Conservation (phyloP, 2,888 invertebrate genomes). For the Tigriopus californicus region DNA sequence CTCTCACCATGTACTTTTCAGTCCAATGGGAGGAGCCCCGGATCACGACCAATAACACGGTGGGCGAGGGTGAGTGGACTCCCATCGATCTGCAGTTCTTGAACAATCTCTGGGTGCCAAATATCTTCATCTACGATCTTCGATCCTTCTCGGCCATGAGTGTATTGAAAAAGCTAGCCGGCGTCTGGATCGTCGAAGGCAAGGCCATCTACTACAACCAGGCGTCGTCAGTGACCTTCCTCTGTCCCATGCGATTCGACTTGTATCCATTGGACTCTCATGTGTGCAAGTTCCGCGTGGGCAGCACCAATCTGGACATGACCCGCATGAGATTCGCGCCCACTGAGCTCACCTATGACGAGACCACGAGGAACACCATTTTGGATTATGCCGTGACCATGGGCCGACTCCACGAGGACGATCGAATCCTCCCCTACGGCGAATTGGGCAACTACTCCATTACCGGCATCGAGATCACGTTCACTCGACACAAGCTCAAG, state of each 20-base stretch:
- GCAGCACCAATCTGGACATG: slow-evolving; percentile 12
- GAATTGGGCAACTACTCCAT: slow-evolving; percentile 9
- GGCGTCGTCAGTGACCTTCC: slow-evolving; percentile 6
- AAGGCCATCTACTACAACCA: slow-evolving; percentile 14
- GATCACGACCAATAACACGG: slow-evolving; percentile 5
- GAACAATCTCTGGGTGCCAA: slow-evolving; percentile 14
- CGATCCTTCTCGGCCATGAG: slow-evolving; percentile 3
- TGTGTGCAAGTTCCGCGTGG: slow-evolving; percentile 14
- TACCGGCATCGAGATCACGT: slow-evolving; percentile 10
- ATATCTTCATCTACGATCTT: slow-evolving; percentile 15
- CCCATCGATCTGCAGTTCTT: slow-evolving; percentile 10
- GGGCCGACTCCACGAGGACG: neutral
- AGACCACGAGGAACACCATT: slow-evolving; percentile 8
- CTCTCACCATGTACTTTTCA: slow-evolving; percentile 15
- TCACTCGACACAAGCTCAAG: slow-evolving; percentile 11
- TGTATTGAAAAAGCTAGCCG: slow-evolving; percentile 14
- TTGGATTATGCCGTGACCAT: slow-evolving; percentile 10
- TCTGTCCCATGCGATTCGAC: slow-evolving; percentile 15
- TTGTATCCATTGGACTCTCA: slow-evolving; percentile 10
- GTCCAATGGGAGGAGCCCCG: slow-evolving; percentile 13
- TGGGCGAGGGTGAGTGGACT: neutral
- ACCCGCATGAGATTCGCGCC: slow-evolving; percentile 7
- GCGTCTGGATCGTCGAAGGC: slow-evolving; percentile 14
- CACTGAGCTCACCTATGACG: neutral
- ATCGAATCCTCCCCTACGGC: slow-evolving; percentile 13